Base-by-base conservation (phyloP, 2,113 vertebrate species). In the Rhynchopsitta pachyrhyncha region DNA sequence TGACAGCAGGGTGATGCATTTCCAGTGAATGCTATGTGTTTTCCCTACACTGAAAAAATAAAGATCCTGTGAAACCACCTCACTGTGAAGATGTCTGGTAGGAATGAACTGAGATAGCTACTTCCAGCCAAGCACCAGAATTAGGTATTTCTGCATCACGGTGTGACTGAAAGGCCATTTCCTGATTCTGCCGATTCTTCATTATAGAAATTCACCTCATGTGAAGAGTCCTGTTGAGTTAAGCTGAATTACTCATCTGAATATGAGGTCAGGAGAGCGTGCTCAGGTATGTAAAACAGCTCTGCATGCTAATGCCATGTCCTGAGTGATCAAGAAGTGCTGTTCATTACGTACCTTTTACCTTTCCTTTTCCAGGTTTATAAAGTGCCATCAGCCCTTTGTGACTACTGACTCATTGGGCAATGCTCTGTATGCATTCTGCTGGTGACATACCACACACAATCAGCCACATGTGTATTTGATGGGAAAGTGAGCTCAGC, bases 381-480 rank as follows among this genome's bases (percentile, higher is more conserved):
- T 24, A 39, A 85, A 73, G 28, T 33, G 35, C 52, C 0, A 0
- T 57, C 52, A 76, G 24, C 25, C 15, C 33, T 82, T 46, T 31
- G 47, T 71, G 39, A 52, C 7, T 22, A 71, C 49, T 1, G 14
- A n/a, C 17, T 83, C 17, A 55, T 31, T 92, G 39, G 37, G 64
- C 50, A 90, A 60, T 17, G 67, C 33, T 41, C 71, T 1, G 2
- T 33, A 31, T 47, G 13, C 1, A 0, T 66, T 83, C 35, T 75
- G 42, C 60, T 83, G 39, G 71, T 83, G 82, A 80, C 60, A 52
- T 11, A 24, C 24, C 42, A 31, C 7, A 27, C 13, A 29, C 41
- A 13, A 2, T 60, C 46, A 88, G 18, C n/a, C 59, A 35, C 57
- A 25, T 0, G 0, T 4, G 15, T 0, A 1, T 57, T 35, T 79